These are phyloP conservation scores for Brachionus paranguensis DNA, from an alignment of 1,140 invertebrate genomes.

Conservation along the genomic window DNA sequence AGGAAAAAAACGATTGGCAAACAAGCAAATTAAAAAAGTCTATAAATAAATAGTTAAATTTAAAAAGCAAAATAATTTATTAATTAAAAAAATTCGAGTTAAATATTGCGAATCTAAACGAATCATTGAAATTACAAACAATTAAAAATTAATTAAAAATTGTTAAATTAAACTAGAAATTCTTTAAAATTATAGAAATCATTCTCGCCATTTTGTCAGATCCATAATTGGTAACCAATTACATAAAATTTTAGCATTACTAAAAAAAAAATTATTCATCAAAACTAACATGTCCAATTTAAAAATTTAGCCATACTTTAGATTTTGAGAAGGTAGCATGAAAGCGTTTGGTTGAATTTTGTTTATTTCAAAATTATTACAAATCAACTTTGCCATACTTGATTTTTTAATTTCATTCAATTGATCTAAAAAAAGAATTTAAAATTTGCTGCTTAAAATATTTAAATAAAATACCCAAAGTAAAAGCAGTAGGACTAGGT, in stretches of 20 bases:
- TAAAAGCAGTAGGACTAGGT: constrained; percentile 18
- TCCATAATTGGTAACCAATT: neutral
- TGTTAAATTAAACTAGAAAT: neutral
- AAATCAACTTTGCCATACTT: neutral
- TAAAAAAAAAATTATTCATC: neutral
- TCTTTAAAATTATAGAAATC: neutral
- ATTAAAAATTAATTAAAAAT: neutral
- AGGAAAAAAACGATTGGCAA: no score
- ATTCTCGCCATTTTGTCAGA: constrained; percentile 15
- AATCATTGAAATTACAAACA: neutral
- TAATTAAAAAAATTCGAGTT: neutral
- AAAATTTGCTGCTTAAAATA: no score
- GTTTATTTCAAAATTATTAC: constrained; percentile 12
- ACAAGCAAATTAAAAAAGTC: no score
- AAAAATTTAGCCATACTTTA: neutral
- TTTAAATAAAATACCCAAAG: neutral
- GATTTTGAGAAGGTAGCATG: neutral
- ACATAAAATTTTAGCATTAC: constrained; percentile 24
- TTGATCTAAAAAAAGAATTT: neutral
- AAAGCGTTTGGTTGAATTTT: constrained; percentile 22
- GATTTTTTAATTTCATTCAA: constrained; percentile 22
- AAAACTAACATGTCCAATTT: neutral
- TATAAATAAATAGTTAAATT: neutral
- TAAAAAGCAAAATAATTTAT: neutral
- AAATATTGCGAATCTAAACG: neutral